Percentiles rank a stretch among this genome's conserved stretches.
These are phyloP conservation scores for Lycia hirtaria DNA, from an alignment of 2,888 invertebrate genomes.

Conservation along the genomic window DNA sequence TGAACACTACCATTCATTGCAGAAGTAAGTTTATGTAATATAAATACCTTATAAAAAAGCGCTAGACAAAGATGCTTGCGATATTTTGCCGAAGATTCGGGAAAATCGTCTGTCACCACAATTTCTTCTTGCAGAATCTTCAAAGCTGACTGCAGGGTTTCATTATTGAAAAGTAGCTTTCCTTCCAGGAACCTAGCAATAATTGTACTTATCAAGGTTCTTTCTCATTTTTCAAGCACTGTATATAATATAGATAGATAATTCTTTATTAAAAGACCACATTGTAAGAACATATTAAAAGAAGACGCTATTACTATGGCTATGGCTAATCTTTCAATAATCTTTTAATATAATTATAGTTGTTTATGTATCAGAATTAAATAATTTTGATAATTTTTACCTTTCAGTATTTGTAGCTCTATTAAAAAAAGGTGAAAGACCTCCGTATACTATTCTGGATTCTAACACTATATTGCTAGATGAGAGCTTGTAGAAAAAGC, in stretches of 20 bases:
- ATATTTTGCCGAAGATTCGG: slow-evolving; percentile 85
- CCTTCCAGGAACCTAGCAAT: slow-evolving; percentile 70
- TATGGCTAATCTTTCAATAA: too few species aligned
- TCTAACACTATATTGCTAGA: slow-evolving; percentile 64
- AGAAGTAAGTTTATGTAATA: too few species aligned
- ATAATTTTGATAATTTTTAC: too few species aligned
- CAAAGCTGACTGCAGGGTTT: slow-evolving; percentile 68
- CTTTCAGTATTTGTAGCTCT: slow-evolving; percentile 83
- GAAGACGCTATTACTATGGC: too few species aligned
- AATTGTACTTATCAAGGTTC: too few species aligned
- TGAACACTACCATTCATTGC: too few species aligned
- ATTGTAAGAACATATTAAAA: too few species aligned
- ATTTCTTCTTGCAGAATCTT: slow-evolving; percentile 56
- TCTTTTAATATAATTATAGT: background rate
- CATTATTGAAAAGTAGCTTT: slow-evolving; percentile 67
- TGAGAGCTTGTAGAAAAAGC: slow-evolving; percentile 86
- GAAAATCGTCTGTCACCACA: slow-evolving; percentile 61
- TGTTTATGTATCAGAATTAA: too few species aligned
- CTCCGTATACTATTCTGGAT: slow-evolving; percentile 86
- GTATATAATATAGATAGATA: too few species aligned
- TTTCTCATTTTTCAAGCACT: too few species aligned
- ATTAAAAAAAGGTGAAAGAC: slow-evolving; percentile 73
- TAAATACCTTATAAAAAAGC: slow-evolving; percentile 86
- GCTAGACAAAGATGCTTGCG: slow-evolving; percentile 85
- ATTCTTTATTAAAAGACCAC: too few species aligned